Conservation (phyloP, 2,113 vertebrate species). For the Apodemus sylvaticus region DNA sequence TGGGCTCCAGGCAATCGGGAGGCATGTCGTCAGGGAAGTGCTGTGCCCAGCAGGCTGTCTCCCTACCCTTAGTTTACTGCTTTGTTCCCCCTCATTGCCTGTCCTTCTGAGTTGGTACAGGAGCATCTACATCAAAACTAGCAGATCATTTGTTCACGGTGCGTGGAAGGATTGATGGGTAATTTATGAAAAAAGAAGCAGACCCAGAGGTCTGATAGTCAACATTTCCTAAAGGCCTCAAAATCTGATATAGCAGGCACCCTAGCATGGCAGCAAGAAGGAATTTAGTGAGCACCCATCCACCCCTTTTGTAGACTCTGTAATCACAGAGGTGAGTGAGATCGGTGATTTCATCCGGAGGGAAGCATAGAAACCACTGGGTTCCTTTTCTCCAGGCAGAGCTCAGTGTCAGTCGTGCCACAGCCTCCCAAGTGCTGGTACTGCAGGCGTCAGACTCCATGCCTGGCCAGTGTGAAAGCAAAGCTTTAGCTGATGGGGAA, state of each 20-base stretch:
- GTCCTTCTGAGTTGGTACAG: background rate
- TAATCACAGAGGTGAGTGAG: background rate
- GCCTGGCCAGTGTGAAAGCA: background rate
- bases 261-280: background rate
- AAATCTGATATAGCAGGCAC: background rate
- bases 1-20: too few species aligned
- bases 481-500: background rate
- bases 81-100: background rate
- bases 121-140: background rate
- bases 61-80: background rate
- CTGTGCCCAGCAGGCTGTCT: background rate
- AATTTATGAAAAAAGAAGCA: background rate
- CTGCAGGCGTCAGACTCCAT: background rate
- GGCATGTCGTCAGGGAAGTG: background rate
- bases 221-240: conserved; percentile 15
- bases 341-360: background rate
- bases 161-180: background rate
- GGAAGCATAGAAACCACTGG: background rate
- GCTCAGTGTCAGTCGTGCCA: background rate
- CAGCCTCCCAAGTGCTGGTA: background rate
- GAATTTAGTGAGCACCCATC: background rate
- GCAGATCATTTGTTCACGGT: background rate
- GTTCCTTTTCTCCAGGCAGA: background rate
- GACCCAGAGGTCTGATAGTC: background rate
- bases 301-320: background rate